Evolutionary conservation across 2,113 vertebrate genomes (phyloP).

Genomic region (Poicephalus gulielmi): DNA sequence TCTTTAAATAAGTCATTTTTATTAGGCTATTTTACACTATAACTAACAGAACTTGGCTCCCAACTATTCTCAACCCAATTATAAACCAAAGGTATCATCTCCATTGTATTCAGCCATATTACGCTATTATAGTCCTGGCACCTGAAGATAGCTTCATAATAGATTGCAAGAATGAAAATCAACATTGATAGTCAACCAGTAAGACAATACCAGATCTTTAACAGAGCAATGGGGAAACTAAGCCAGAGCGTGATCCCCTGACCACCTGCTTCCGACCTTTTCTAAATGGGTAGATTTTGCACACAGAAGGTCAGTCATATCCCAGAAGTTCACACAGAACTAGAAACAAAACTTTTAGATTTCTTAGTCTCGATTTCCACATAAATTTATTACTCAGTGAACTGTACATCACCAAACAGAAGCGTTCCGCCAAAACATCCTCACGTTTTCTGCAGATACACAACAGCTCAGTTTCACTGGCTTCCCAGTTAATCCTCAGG

Average conservation of each 20-base stretch:
- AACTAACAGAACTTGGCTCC: not conserved
- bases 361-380: not conserved
- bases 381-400: too few relatives aligned
- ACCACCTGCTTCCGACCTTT: not conserved
- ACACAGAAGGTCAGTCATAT: not conserved
- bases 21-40: constrained; percentile 16
- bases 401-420: not conserved
- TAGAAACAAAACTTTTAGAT: not conserved
- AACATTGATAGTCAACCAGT: not conserved
- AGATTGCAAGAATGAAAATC: not conserved
- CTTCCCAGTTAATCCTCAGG: not conserved
- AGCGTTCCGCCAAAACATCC: not conserved
- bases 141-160: not conserved
- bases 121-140: not conserved
- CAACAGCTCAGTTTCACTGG: not conserved
- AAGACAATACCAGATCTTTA: not conserved
- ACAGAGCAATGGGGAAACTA: not conserved
- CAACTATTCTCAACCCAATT: not conserved
- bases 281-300: not conserved
- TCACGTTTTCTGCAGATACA: not conserved
- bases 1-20: constrained; percentile 43
- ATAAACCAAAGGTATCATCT: not conserved
- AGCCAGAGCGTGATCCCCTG: not conserved
- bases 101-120: not conserved
- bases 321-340: not conserved